Percentiles rank a stretch among this genome's conserved stretches.
Conservation (phyloP, 2,113 vertebrate genomes). For the Poecilia latipinna region DNA sequence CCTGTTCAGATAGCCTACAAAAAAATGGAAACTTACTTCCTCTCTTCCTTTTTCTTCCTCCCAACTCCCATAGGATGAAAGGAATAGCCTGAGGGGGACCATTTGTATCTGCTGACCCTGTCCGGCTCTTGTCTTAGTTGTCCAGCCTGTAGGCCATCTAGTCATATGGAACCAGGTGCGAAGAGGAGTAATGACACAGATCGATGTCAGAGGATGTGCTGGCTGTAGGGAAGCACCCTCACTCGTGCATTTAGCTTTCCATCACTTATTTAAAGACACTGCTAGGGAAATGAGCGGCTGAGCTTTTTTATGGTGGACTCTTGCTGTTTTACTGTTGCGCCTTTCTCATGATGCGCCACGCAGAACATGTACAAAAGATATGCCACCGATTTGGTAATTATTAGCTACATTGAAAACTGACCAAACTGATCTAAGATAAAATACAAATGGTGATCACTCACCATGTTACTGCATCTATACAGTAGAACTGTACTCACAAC, state of each 20-base stretch:
- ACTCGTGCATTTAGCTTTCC: slow-evolving; percentile 25
- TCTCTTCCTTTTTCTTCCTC: neutral
- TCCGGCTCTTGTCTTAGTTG: slow-evolving; percentile 58
- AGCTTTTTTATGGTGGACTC: neutral
- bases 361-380: neutral
- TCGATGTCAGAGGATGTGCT: slow-evolving; percentile 50
- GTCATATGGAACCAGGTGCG: slow-evolving; percentile 64
- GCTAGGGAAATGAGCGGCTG: slow-evolving; percentile 3
- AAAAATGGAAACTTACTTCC: slow-evolving; percentile 19
- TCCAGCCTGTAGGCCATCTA: slow-evolving; percentile 57
- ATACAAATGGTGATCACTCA: no score
- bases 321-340: slow-evolving; percentile 8
- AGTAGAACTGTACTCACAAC: no score
- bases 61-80: slow-evolving; percentile 32
- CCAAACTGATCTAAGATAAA: neutral
- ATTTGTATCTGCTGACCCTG: slow-evolving; percentile 68
- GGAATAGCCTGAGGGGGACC: slow-evolving; percentile 57
- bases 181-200: slow-evolving; percentile 69
- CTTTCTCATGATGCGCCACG: slow-evolving; percentile 15
- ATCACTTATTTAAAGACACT: slow-evolving; percentile 20
- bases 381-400: neutral
- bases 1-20: slow-evolving; percentile 15
- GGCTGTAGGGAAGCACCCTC: slow-evolving; percentile 36
- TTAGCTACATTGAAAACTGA: neutral
- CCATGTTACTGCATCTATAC: no score